Percentiles rank a stretch among this genome's conserved stretches.
Evolutionary conservation across 2,113 vertebrate genomes (phyloP).

Genomic region (Cynocephalus volans): DNA sequence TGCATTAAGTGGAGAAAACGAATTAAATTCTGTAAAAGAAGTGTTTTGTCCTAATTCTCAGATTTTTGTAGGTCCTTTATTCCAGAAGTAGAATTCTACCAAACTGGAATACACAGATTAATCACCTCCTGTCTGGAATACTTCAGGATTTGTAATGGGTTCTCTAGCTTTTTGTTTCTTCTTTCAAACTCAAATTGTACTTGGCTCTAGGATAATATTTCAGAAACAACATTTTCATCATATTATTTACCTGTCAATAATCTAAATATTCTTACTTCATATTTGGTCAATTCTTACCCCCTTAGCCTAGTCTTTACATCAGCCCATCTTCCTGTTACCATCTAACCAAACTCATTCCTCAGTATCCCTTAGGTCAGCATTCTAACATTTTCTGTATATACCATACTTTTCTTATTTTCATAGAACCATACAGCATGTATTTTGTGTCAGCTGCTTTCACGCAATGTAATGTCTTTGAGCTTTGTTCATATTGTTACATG

Average conservation of each 20-base stretch:
- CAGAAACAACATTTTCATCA: neutral
- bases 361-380: neutral
- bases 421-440: neutral
- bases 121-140: neutral
- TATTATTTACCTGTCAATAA: constrained; percentile 7
- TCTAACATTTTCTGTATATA: neutral
- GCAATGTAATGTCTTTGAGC: neutral
- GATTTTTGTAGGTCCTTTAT: neutral
- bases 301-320: neutral
- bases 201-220: neutral
- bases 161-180: constrained; percentile 16
- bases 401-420: neutral
- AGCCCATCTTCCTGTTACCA: neutral
- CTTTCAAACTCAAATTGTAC: neutral
- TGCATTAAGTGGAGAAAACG: neutral
- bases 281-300: neutral
- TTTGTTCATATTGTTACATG: neutral
- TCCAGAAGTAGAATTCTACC: constrained; percentile 9
- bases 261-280: constrained; percentile 19
- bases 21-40: neutral
- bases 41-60: neutral
- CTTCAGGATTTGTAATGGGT: neutral
- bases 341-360: neutral
- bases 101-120: neutral
- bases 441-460: neutral